phyloP scores from a whole-genome alignment of 2,797 vertebrate genomes.

The Schizothorax lantsangensis region DNA sequence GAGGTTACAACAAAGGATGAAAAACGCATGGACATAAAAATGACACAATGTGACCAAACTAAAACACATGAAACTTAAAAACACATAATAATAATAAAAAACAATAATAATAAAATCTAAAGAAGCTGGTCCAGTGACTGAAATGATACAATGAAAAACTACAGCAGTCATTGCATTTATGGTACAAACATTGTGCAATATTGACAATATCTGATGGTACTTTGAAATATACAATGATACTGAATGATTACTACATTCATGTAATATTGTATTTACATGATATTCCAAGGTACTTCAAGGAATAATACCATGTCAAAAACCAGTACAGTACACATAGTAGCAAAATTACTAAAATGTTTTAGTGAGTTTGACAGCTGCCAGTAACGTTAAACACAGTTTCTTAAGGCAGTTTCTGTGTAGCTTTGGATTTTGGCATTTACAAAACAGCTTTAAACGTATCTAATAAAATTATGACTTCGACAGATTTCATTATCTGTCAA shows the following conservation, averaged over 20 bases:
- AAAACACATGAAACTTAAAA: not conserved
- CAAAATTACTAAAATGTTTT: not conserved
- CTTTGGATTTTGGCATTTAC: not conserved
- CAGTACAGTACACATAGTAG: not conserved
- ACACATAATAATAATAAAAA: not conserved
- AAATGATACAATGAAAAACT: not conserved
- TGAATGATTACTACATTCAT: not conserved
- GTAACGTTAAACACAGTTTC: not conserved
- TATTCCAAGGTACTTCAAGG: not conserved
- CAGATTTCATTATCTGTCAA: not conserved
- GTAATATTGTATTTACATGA: not conserved
- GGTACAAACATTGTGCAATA: not conserved
- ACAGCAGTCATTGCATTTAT: not conserved
- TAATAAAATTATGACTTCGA: not conserved
- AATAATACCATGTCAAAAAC: not conserved
- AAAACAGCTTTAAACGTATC: not conserved
- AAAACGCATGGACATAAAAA: not conserved
- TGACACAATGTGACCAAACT: not conserved
- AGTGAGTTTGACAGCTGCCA: conserved; percentile 6
- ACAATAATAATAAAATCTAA: not conserved
- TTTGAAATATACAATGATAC: not conserved
- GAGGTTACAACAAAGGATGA: not conserved
- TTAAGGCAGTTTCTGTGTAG: not conserved
- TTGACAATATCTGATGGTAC: too few relatives aligned
- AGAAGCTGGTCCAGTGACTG: not conserved